Evolutionary conservation across 2,113 vertebrate species (phyloP), one percentile per base, ranked within the genome.

Genomic region (Columbina picui): DNA sequence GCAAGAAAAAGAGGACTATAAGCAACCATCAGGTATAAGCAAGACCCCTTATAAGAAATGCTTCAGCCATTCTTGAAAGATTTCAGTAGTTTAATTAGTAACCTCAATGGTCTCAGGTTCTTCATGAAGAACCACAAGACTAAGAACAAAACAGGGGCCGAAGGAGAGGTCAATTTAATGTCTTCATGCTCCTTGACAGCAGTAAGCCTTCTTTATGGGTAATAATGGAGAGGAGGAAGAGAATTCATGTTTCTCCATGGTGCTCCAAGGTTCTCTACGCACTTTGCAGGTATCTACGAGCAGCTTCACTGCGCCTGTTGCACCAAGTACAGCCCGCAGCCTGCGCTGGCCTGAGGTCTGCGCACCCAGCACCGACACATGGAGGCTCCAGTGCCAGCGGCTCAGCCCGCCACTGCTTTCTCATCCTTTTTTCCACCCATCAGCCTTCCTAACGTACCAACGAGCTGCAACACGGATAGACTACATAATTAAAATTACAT

Each of bases 201-300:
- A 79, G 30, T 34, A 22, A 23, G 4, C 14, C 29, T 60, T 49
- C 56, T 32, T 55, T 45, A 60, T 1, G 17, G 43, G 17, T 32
- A 34, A 18, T 10, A 82, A 47, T 1, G 0, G 7, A 49, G 41
- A 7, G 43, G 4, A 57, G 30, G 49, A 81, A 27, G 17, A 75
- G 36, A 84, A 74, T 30, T 30, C 23, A 30, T 17, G 13, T 59
- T 67, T 55, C 38, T 29, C 49, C 18, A 5, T 9, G 60, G 32
- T 23, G 26, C 27, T 64, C 63, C 69, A 65, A 47, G 52, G 57
- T n/a, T 84, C 47, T 23, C 34, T 14, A 49, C 18, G 23, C 12
- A 17, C 47, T 61, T 29, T 3, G 45, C 18, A 60, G 5, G 29
- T 14, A 57, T 2, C 0, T 34, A 43, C 0, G 5, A 63, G 38